Evolutionary conservation across 23 tunicate species (phyloP).

Genomic region (Styela clava): DNA sequence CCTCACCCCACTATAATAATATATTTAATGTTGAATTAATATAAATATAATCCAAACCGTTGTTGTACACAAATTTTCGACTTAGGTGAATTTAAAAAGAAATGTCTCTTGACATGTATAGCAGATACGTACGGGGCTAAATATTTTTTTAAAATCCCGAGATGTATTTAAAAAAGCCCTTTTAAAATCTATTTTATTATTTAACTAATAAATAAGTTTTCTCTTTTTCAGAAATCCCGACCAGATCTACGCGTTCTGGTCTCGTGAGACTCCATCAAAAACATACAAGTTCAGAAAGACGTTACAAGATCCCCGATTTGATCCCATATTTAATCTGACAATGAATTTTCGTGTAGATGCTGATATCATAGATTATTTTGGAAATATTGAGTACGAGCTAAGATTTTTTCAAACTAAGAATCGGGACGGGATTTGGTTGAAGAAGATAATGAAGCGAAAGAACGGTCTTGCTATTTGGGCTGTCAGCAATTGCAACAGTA

Average conservation of each 20-base stretch:
- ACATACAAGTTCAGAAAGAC: conserved; percentile 38
- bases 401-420: conserved; percentile 6
- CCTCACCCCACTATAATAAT: too few species aligned
- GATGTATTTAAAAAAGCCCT: too few species aligned
- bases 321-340: conserved; percentile 70
- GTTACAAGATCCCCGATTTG: conserved; percentile 46
- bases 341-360: conserved; percentile 50
- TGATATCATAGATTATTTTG: conserved; percentile 58
- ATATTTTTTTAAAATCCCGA: too few species aligned
- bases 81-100: too few species aligned
- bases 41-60: too few species aligned
- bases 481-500: conserved; percentile 77
- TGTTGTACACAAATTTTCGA: too few species aligned
- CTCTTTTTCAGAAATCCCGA: conserved; percentile 48
- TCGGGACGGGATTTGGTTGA: conserved; percentile 13
- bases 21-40: too few species aligned
- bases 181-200: too few species aligned
- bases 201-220: too few species aligned
- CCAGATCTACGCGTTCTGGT: conserved; percentile 71
- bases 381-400: conserved; percentile 32
- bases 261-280: conserved; percentile 74
- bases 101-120: too few species aligned
- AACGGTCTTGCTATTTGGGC: conserved; percentile 63
- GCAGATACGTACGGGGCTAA: too few species aligned
- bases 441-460: conserved; percentile 46